Evolutionary conservation across 1,140 invertebrate genomes (phyloP), one percentile per base, ranked within the genome.

Genomic region (Eubasilissa regina): DNA sequence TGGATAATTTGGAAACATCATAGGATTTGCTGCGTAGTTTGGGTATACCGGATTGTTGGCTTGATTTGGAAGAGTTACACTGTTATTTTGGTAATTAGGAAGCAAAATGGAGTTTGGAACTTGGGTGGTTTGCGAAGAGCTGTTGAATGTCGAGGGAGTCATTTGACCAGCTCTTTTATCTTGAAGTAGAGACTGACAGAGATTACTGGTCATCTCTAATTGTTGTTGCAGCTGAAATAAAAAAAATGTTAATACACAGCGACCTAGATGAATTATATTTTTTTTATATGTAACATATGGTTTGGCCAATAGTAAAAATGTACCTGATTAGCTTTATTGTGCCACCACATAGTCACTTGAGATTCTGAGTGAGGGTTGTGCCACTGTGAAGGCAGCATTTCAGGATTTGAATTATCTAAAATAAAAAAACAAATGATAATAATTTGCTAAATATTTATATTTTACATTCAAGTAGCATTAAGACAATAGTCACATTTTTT

Each of bases 311-410:
- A 35, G 25, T 35, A 35, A 1, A n/a, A n/a, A n/a, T n/a, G 25
- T 79, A 83, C 82, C 75, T 83, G 82, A 72, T 81, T 80, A 44
- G 82, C 80, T 56, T 81, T 83, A 58, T 83, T 79, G 21, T 83
- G 82, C 82, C 82, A 83, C 82, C 82, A 83, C 81, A 83, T 80
- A 13, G 81, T 78, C 11, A 83, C 47, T 15, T 83, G 79, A 47
- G 80, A 83, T 64, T 83, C 79, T 43, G 77, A 80, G 68, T 78
- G 78, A 55, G 75, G 79, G 51, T 80, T 80, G 44, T 78, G 72
- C 81, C 81, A 80, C 21, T 79, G 79, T 8, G 72, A 53, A 70
- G 75, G 73, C 35, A 58, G 53, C 66, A 35, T 19, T 25, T 80
- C 68, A 12, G 75, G 62, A 60, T 78, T 79, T n/a, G 70, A 25